A percentile compares a stretch with the other conserved stretches of the same genome.
Conservation (phyloP, 2,888 invertebrate genomes). For the Girardia tigrina region DNA sequence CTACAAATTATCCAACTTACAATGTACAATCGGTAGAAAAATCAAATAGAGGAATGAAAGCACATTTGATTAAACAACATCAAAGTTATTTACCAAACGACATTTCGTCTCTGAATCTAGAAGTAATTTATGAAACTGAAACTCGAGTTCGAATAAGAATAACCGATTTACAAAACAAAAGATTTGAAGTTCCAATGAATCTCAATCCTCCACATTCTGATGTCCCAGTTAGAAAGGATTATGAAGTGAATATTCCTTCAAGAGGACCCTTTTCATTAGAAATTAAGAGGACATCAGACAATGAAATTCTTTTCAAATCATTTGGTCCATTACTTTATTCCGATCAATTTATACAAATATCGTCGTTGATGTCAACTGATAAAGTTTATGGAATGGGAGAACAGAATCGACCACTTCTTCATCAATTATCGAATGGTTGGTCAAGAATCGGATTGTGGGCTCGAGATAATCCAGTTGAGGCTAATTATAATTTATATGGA, state of each 20-base stretch:
- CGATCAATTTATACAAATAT: conserved; percentile 51
- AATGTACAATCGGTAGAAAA: background rate
- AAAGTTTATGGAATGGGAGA: conserved; percentile 40
- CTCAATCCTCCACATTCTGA: background rate
- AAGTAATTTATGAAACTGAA: conserved; percentile 23
- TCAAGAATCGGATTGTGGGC: conserved; percentile 43
- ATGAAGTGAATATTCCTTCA: background rate
- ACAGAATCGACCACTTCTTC: conserved; percentile 41
- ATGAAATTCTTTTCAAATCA: background rate
- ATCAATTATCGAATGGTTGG: conserved; percentile 46
- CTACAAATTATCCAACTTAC: conserved; percentile 4
- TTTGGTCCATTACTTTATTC: conserved; percentile 44
- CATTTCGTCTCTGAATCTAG: background rate
- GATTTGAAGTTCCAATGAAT: conserved; percentile 24
- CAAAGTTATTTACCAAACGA: background rate
- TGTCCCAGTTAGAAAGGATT: background rate
- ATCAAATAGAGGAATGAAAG: background rate
- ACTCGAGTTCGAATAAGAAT: background rate
- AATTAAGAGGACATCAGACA: background rate
- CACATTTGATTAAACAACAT: background rate
- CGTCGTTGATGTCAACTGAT: conserved; percentile 46
- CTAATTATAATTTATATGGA: conserved; percentile 59
- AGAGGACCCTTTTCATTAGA: background rate
- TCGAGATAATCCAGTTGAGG: conserved; percentile 45
- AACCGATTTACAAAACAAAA: background rate